Base-by-base conservation (phyloP, 2,113 vertebrate genomes). In the Zapus hudsonius region DNA sequence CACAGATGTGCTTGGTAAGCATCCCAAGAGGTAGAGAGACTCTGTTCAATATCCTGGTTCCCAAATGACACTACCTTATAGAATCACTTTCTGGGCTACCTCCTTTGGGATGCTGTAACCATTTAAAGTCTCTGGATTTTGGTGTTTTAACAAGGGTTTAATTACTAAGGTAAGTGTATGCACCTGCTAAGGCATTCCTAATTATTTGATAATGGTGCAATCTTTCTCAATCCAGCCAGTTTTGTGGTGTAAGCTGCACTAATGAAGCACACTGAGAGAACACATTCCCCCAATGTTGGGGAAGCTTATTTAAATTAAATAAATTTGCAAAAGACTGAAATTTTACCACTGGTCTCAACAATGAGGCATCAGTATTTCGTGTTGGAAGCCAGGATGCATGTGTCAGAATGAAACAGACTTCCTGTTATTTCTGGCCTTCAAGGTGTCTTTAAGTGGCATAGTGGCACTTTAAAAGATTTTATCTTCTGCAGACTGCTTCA, bases 91-190 rank as follows among this genome's bases (percentile, higher is more conserved):
- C 98, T 98, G 98, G 98, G 98, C 98, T 98, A 98, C 97, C 96
- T 98, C 99, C 99, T 98, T 86, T 97, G 99, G 98, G 99, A 99
- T 96, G 87, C 94, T 95, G 97, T 97, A 98, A 98, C 98, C 97
- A 98, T 98, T 99, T 98, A 97, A 98, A 99, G 98, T 98, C 98
- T 98, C 98, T 98, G 98, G 98, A 98, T 98, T 99, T 99, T 98
- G 98, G 98, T 98, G 98, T 98, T 99, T 98, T 99, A 99, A 99
- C 98, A 99, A 99, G 99, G 98, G 98, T 99, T 99, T 99, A 99
- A 99, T 99, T 99, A 98, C 98, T 98, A 98, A 99, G 99, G 99
- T 99, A 99, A 99, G 98, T 98, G 98, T 98, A 97, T 98, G 98
- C 98, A 99, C 99, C 98, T 99, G 99, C 99, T 99, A 99, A 98